Conservation (phyloP, 2,797 vertebrate species). For the Rhinogobio ventralis region DNA sequence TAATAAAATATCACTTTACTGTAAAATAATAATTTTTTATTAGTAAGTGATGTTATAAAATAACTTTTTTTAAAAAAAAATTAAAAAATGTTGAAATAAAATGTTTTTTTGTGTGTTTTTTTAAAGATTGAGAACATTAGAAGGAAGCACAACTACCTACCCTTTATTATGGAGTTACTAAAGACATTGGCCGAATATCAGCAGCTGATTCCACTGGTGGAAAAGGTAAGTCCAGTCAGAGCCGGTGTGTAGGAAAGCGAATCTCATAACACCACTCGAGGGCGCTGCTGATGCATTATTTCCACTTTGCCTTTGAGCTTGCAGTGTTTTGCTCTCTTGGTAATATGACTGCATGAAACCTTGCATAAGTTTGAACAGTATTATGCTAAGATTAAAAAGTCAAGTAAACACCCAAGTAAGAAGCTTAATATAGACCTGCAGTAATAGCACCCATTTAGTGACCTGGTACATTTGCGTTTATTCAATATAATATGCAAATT, state of each 20-base stretch:
- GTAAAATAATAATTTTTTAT: too few species aligned
- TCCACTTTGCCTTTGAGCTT: not conserved
- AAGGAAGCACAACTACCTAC: conserved; percentile 98
- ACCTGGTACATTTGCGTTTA: not conserved
- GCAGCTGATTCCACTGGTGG: conserved; percentile 96
- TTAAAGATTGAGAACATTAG: conserved; percentile 96
- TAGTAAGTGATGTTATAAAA: too few species aligned
- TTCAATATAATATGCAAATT: not conserved
- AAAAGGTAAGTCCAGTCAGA: conserved; percentile 82
- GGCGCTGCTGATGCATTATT: not conserved
- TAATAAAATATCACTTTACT: too few species aligned
- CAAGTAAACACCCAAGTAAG: not conserved
- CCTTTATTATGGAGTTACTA: conserved; percentile 98
- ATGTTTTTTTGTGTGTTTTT: conserved; percentile 35
- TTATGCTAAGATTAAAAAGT: not conserved
- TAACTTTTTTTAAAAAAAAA: not conserved
- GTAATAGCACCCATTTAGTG: not conserved
- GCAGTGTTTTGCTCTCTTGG: not conserved
- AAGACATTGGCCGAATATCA: conserved; percentile 98
- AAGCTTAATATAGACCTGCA: too few species aligned
- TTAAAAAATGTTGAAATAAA: not conserved
- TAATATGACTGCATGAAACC: not conserved
- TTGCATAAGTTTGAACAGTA: not conserved
- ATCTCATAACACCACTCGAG: conserved; percentile 6
- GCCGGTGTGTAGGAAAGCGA: not conserved